Evolutionary conservation across 2,888 invertebrate genomes (phyloP).

Genomic region (Mactromeris polynyma): DNA sequence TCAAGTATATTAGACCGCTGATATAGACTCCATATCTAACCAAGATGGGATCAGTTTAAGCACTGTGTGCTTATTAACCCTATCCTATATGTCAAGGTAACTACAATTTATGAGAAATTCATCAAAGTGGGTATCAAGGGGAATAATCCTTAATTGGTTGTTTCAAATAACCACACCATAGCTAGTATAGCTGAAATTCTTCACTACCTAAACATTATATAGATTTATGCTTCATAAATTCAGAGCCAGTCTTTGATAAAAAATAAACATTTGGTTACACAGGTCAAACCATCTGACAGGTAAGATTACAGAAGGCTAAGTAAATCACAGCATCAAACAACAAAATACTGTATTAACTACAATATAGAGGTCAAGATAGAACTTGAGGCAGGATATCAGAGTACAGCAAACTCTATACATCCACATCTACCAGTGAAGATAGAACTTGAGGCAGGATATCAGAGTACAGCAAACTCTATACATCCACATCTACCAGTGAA

Average conservation of each 20-base stretch:
- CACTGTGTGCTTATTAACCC: constrained; percentile 34
- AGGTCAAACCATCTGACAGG: constrained; percentile 39
- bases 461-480: too few relatives aligned
- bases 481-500: too few relatives aligned
- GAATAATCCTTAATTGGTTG: constrained; percentile 47
- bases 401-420: background rate
- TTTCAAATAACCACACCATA: constrained; percentile 37
- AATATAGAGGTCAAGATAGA: background rate
- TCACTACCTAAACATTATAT: constrained; percentile 30
- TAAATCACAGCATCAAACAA: constrained; percentile 43
- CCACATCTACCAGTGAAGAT: too few relatives aligned
- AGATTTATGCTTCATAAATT: constrained; percentile 50
- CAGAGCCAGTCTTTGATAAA: constrained; percentile 41
- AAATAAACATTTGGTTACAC: constrained; percentile 36
- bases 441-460: too few relatives aligned
- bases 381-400: background rate
- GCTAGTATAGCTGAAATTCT: constrained; percentile 34
- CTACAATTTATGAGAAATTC: constrained; percentile 36
- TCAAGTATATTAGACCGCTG: background rate
- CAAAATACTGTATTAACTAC: background rate
- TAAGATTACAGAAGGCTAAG: constrained; percentile 7
- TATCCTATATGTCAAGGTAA: constrained; percentile 20
- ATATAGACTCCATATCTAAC: background rate
- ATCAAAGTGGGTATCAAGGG: constrained; percentile 46
- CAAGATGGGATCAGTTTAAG: background rate